phyloP scores from a whole-genome alignment of 2,888 invertebrate genomes.

The Drosophila planitibia region DNA sequence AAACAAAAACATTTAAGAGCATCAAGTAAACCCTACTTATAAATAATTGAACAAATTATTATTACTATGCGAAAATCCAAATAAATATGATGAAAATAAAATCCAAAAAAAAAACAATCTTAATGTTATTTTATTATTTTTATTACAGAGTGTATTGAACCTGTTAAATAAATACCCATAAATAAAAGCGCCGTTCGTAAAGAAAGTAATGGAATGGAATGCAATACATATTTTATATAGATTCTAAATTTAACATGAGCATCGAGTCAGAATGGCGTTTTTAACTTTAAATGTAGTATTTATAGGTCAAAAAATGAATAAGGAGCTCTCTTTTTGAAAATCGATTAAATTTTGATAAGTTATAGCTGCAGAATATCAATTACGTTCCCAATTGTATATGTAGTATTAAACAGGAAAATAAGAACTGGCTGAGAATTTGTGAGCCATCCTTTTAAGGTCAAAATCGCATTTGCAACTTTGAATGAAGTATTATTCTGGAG shows the following conservation, averaged over 20 bases:
- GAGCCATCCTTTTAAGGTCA: neutral
- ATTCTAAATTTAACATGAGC: neutral
- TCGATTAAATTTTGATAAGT: no score
- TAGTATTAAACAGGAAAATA: neutral
- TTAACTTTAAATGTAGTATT: no score
- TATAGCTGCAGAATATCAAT: neutral
- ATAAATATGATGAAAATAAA: conserved; percentile 66
- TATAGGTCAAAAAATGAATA: no score
- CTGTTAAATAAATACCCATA: neutral
- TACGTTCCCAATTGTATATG: no score
- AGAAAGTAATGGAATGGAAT: neutral
- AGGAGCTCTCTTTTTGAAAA: no score
- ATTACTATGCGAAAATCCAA: conserved; percentile 76
- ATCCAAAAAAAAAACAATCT: conserved; percentile 27
- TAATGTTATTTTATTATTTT: conserved; percentile 24
- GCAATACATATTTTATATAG: neutral
- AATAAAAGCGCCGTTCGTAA: neutral
- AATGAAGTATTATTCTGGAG: neutral
- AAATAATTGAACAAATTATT: conserved; percentile 66
- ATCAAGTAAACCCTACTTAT: conserved; percentile 47
- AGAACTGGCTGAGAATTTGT: neutral
- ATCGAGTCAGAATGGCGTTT: no score
- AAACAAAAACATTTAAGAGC: conserved; percentile 40
- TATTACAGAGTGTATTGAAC: neutral
- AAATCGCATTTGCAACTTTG: neutral